Base-by-base conservation (phyloP, 2,113 vertebrate species). In the Trematocara marginatum region DNA sequence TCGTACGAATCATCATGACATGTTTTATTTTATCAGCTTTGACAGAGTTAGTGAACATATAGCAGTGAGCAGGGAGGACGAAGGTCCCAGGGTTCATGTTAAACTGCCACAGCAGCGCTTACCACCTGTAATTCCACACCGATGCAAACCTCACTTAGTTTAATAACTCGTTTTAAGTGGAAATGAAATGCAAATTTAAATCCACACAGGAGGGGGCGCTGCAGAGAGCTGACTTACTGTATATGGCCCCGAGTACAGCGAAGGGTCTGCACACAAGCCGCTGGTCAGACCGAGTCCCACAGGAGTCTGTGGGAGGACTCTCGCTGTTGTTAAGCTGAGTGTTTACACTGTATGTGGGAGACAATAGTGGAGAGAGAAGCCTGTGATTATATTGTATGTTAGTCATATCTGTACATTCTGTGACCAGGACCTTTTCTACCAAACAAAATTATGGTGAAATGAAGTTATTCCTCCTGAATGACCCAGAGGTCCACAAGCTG, bases 271-370 rank as follows among this genome's bases (percentile, higher is more conserved):
- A 34, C 45, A 49, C 20, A 29, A 74, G 66, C 31, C 31, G 71
- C 71, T 76, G 45, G 45, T 76, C 71, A 51, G 26, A 5, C 26
- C 16, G 45, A 76, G 45, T 76, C 26, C 79, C 79, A 34, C 16
- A 3, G 56, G 79, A 81, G 56, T 35, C 54, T 81, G 79, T 81
- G 79, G 79, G 79, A 81, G 79, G 80, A 66, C 57, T 51, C 57
- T 81, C 31, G 56, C 29, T 81, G 79, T 10, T 81, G 80, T 81
- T 61, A 81, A 81, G 57, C 56, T 51, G 71, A 61, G 40, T 81
- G 80, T 81, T 81, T 81, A 81, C 80, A 38, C 57, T 66, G 80
- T 35, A 51, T 66, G 80, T 52, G 45, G 80, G 59, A 81, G 80
- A 81, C 80, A 81, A 81, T 81, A 49, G 80, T 81, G 80, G 80